Base-by-base conservation (phyloP, 2,113 vertebrate genomes). In the Psittacus erithacus region DNA sequence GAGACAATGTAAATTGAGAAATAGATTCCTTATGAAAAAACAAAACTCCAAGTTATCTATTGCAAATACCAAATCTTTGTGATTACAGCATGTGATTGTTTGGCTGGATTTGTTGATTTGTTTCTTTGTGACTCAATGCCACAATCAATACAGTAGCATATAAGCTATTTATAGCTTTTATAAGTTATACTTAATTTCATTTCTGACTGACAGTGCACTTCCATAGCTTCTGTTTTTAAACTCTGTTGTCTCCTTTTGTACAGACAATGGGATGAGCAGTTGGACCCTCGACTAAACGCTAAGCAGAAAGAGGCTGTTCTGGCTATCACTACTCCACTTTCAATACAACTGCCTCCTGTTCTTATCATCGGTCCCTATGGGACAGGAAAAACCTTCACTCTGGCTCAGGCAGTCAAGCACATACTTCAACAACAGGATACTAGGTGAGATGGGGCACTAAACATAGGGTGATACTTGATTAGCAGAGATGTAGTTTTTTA, bases 271-370 rank as follows among this genome's bases (percentile, higher is more conserved):
- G 99, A 99, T 63, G 99, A 99, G 95, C 99, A 99, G 97, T 98
- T 99, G 98, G 99, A 99, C 97, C 99, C 99, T 68, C 99, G 99
- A 79, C 98, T 99, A 62, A 99, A 99, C 91, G 98, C 99, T 53
- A 99, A 99, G 97, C 99, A 99, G 98, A 99, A 99, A 73, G 99
- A 99, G 97, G 99, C 99, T 95, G 99, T 99, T 93, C 97, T 99
- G 97, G 99, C 99, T 41, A 99, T 99, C 97, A 99, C 99, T 93
- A 99, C 99, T 69, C 99, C 99, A 4, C 96, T 99, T 41, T 97
- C 99, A 52, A 98, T 99, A 91, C 97, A 98, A 63, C 98, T 99
- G 97, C 99, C 99, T 33, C 99, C 99, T 49, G 98, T 99, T 92
- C 99, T 99, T 90, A 99, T 99, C 98, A 99, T 99, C 39, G 99